Evolutionary conservation across 2,113 vertebrate species (phyloP).

Genomic region (Odocoileus hemionus): DNA sequence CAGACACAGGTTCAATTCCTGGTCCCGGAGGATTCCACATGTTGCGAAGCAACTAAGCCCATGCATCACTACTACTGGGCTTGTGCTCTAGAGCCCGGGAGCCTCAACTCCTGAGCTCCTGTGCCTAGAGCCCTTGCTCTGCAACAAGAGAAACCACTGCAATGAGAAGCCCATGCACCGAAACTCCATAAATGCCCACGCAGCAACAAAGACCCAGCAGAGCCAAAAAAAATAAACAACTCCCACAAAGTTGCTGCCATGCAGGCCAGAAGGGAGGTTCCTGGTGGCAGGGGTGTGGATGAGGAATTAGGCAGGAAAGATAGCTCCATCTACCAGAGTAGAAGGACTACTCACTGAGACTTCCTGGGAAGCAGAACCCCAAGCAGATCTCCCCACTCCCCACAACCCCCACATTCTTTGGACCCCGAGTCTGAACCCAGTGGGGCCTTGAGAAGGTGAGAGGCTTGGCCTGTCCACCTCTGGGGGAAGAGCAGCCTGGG

Average conservation of each 20-base stretch:
- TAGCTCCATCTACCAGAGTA: not conserved
- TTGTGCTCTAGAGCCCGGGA: not conserved
- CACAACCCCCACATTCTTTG: not conserved
- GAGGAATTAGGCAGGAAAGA: not conserved
- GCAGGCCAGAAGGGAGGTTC: not conserved
- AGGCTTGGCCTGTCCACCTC: not conserved
- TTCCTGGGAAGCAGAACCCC: not conserved
- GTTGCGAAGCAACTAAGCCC: not conserved
- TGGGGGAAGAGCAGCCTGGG: not conserved
- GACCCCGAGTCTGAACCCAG: not conserved
- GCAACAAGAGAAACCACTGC: not conserved
- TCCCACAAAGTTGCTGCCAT: not conserved
- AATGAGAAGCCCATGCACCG: not conserved
- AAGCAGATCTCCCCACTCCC: not conserved
- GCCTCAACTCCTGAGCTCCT: not conserved
- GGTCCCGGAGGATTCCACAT: not conserved
- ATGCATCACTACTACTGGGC: not conserved
- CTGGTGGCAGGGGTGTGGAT: not conserved
- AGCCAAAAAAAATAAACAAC: not conserved
- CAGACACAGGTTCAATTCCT: not conserved
- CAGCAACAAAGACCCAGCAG: not conserved
- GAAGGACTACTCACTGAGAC: not conserved
- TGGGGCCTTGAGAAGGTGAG: not conserved
- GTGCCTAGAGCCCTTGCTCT: not conserved
- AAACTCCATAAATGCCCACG: not conserved